Conservation (phyloP, 2,797 vertebrate species). For the Orientallactaga sibirica region DNA sequence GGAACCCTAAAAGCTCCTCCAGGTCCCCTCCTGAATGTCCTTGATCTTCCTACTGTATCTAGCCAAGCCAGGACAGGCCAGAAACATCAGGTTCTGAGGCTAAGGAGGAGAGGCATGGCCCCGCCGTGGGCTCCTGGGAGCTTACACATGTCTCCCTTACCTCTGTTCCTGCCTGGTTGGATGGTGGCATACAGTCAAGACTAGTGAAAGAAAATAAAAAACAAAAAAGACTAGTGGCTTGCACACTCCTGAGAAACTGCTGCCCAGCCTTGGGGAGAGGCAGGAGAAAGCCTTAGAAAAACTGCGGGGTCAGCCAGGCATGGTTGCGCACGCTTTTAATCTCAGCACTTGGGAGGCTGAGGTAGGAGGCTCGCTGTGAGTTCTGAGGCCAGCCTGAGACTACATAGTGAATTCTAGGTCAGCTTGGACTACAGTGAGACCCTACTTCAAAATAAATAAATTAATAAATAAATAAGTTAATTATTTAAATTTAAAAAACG, state of each 20-base stretch:
- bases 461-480: too few species aligned
- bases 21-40: neutral
- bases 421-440: too few species aligned
- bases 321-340: too few species aligned
- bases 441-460: too few species aligned
- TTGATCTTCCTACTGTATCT: neutral
- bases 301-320: neutral
- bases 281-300: neutral
- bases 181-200: neutral
- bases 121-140: neutral
- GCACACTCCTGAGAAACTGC: neutral
- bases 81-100: neutral
- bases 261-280: neutral
- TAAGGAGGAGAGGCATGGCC: neutral
- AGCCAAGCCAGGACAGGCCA: neutral
- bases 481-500: neutral
- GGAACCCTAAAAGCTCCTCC: neutral
- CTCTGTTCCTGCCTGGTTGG: neutral
- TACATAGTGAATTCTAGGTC: too few species aligned
- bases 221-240: neutral
- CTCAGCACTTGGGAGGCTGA: too few species aligned
- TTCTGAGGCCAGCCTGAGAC: too few species aligned
- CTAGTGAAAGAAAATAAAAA: too few species aligned
- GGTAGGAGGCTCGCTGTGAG: too few species aligned
- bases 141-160: neutral